Conservation (phyloP, 2,113 vertebrate species). For the Noctilio leporinus region DNA sequence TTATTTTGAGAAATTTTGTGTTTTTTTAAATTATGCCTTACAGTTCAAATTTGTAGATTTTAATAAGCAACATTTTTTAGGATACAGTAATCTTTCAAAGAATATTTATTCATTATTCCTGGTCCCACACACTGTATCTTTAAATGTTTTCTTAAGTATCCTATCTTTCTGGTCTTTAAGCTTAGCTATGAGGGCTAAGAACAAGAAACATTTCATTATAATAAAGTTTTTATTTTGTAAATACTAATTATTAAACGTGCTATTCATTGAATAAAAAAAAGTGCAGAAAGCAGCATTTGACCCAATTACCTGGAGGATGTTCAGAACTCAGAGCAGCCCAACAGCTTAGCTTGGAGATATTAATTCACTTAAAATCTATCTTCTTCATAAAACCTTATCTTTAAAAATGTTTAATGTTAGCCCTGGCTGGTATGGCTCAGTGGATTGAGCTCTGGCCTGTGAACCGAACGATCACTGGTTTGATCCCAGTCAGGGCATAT, state of each 20-base stretch:
- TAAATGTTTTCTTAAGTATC: conserved; percentile 46
- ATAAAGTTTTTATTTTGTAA: conserved; percentile 85
- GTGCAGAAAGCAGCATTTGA: background rate
- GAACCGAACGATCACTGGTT: no score
- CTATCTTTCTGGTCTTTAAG: conserved; percentile 54
- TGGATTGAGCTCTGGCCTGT: no score
- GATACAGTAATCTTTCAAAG: conserved; percentile 39
- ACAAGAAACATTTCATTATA: conserved; percentile 65
- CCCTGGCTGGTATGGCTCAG: no score
- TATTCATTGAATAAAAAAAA: conserved; percentile 85
- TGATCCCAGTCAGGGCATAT: no score
- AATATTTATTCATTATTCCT: conserved; percentile 8
- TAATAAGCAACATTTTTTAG: conserved; percentile 59
- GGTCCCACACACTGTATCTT: conserved; percentile 39
- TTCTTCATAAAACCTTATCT: background rate
- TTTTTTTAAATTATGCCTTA: conserved; percentile 27
- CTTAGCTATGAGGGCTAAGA: conserved; percentile 53
- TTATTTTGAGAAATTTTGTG: conserved; percentile 56
- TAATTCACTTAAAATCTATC: background rate
- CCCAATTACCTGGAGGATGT: background rate
- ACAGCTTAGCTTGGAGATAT: background rate
- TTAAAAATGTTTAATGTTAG: background rate
- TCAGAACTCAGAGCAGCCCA: background rate
- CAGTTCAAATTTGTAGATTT: conserved; percentile 59
- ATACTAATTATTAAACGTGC: conserved; percentile 94